Percentiles rank a stretch among this genome's conserved stretches.
phyloP scores from a whole-genome alignment of 2,888 invertebrate species.

The Panzeria rudis region DNA sequence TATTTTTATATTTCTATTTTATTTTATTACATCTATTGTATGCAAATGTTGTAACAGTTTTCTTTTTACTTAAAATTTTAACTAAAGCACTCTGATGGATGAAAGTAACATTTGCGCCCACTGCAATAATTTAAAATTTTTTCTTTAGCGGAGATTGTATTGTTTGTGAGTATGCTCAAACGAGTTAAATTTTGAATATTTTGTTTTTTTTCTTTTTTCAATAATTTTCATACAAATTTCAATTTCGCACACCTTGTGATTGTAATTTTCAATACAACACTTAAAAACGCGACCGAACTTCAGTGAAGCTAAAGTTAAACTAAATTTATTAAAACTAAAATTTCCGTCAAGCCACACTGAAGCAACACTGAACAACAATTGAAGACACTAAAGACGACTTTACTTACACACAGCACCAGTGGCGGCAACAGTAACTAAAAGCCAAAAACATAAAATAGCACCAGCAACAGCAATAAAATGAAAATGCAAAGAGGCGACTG shows the following conservation, averaged over 20 bases:
- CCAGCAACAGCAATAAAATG: conserved; percentile 33
- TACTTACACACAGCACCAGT: conserved; percentile 26
- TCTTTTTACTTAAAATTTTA: conserved; percentile 12
- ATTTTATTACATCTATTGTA: conserved; percentile 50
- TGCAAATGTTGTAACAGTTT: conserved; percentile 47
- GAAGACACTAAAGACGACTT: conserved; percentile 44
- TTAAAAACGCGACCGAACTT: conserved; percentile 78
- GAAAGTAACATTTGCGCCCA: conserved; percentile 68
- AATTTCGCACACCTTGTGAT: conserved; percentile 63
- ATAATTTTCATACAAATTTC: background rate
- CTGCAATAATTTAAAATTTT: conserved; percentile 30
- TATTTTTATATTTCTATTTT: conserved; percentile 9
- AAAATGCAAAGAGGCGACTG: conserved; percentile 56
- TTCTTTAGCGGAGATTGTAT: background rate
- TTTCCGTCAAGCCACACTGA: conserved; percentile 75
- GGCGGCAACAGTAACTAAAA: conserved; percentile 18
- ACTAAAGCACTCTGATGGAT: conserved; percentile 15
- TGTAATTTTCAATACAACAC: conserved; percentile 19
- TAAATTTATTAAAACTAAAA: conserved; percentile 77
- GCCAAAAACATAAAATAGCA: conserved; percentile 7
- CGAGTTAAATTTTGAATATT: conserved; percentile 11
- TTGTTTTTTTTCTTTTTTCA: conserved; percentile 10
- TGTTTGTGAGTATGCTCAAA: background rate
- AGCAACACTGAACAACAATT: conserved; percentile 55
- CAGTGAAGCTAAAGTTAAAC: conserved; percentile 79